A percentile compares a stretch with the other conserved stretches of the same genome.
Evolutionary conservation across 2,113 vertebrate genomes (phyloP).

Genomic region (Paradoxurus hermaphroditus): DNA sequence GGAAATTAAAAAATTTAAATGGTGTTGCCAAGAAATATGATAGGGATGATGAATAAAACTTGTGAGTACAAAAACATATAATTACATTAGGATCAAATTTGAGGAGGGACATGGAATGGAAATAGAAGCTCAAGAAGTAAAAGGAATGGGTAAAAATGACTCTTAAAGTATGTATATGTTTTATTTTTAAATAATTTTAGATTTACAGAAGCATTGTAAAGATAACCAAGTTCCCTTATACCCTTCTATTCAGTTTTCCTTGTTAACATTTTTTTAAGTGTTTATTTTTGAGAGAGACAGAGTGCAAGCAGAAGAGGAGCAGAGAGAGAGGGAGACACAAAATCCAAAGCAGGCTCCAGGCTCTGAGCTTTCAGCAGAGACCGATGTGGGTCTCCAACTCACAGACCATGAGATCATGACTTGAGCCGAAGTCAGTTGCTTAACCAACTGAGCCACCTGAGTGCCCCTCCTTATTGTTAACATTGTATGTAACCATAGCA

Average conservation of each 20-base stretch:
- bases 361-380: too few relatives aligned
- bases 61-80: neutral
- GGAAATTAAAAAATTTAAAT: neutral
- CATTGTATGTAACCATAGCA: neutral
- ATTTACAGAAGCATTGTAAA: neutral
- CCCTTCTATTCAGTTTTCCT: neutral
- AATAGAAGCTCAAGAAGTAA: neutral
- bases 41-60: neutral
- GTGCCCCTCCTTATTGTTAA: neutral
- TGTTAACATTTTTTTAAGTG: neutral
- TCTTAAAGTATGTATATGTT: neutral
- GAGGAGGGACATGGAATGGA: neutral
- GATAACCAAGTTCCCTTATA: neutral
- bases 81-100: neutral
- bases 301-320: too few relatives aligned
- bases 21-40: neutral
- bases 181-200: neutral
- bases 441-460: too few relatives aligned
- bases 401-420: too few relatives aligned
- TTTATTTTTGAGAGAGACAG: too few relatives aligned
- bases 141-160: neutral
- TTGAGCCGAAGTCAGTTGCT: too few relatives aligned
- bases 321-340: too few relatives aligned
- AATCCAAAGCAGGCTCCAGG: too few relatives aligned
- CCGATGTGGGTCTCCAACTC: too few relatives aligned